These are phyloP conservation scores for Bombylius discolor DNA, from an alignment of 2,888 invertebrate genomes.

Conservation along the genomic window DNA sequence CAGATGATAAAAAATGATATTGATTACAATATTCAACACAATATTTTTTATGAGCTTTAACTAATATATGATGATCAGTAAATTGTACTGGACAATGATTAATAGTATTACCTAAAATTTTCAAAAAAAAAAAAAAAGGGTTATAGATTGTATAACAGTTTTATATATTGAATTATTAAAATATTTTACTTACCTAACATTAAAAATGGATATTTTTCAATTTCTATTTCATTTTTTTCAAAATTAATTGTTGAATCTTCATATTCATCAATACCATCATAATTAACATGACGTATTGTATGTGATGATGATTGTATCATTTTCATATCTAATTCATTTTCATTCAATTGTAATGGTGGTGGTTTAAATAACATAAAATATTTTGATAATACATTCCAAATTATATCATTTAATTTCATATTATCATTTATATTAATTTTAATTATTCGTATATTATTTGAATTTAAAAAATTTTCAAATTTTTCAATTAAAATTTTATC, in stretches of 20 bases:
- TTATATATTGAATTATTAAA: not conserved
- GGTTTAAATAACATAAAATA: constrained; percentile 7
- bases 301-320: not conserved
- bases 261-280: too few relatives aligned
- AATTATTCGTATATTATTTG: constrained; percentile 15
- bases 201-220: not conserved
- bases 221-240: not conserved
- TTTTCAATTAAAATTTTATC: constrained; percentile 12
- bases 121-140: not conserved
- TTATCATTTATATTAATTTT: constrained; percentile 2
- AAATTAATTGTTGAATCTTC: not conserved
- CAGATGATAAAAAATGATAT: constrained; percentile 41
- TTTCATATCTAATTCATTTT: not conserved
- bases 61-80: constrained; percentile 40
- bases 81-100: constrained; percentile 50
- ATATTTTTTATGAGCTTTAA: constrained; percentile 48
- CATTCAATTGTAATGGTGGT: not conserved
- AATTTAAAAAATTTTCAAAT: constrained; percentile 17
- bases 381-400: constrained; percentile 16
- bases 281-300: too few relatives aligned
- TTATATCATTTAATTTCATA: constrained; percentile 24
- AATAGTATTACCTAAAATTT: constrained; percentile 39
- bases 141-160: not conserved
- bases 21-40: constrained; percentile 41
- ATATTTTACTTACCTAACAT: not conserved